phyloP scores from a whole-genome alignment of 1,140 invertebrate genomes.

The Macrosteles quadrilineatus region DNA sequence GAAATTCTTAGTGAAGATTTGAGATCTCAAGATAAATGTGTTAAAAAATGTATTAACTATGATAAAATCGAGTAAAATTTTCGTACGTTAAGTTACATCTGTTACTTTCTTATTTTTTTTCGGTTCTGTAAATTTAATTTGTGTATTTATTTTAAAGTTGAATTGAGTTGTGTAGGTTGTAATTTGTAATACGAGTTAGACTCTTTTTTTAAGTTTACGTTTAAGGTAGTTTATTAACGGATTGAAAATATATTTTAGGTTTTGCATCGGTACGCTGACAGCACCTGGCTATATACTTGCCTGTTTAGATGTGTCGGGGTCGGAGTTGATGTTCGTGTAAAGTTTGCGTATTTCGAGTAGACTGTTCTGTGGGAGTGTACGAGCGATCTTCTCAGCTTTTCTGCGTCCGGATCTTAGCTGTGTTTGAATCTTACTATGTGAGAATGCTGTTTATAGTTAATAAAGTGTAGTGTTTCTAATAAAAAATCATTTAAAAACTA shows the following conservation, averaged over 20 bases:
- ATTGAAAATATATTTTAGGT: neutral
- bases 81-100: neutral
- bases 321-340: no score
- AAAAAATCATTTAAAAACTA: no score
- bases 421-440: no score
- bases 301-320: neutral
- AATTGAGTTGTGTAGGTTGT: neutral
- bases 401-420: no score
- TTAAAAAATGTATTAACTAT: neutral
- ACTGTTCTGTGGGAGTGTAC: no score
- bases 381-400: no score
- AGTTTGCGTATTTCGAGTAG: no score
- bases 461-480: no score
- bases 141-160: neutral
- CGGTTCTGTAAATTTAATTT: neutral
- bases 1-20: neutral
- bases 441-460: no score
- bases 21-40: conserved; percentile 4
- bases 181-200: neutral
- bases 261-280: neutral
- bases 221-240: neutral
- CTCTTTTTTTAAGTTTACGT: neutral
- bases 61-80: conserved; percentile 1
- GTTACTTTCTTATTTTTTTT: neutral
- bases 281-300: neutral